These are phyloP conservation scores for Montipora sp. DNA, from an alignment of 64 coral and sea anemone genomes.

Conservation along the genomic window DNA sequence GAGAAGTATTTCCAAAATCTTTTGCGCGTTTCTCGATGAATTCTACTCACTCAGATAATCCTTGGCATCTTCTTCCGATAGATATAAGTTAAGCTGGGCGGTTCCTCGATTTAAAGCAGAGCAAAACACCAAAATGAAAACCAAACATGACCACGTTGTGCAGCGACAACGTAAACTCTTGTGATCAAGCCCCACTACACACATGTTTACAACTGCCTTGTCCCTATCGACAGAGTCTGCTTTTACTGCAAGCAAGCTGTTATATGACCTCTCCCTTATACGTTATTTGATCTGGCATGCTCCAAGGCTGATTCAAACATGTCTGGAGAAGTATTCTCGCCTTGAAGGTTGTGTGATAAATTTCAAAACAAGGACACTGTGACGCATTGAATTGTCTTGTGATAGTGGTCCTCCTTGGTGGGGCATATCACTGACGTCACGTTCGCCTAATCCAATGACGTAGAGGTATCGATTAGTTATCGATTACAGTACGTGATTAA, in stretches of 20 bases:
- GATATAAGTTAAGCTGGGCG: slow-evolving; percentile 25
- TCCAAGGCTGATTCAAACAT: slow-evolving; percentile 22
- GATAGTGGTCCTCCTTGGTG: slow-evolving; percentile 45
- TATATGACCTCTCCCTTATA: slow-evolving; percentile 18
- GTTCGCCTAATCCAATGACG: slow-evolving; percentile 4
- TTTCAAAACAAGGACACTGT: slow-evolving; percentile 36
- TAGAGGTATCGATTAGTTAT: slow-evolving; percentile 34
- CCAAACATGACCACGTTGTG: slow-evolving; percentile 44
- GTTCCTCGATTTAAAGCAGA: not conserved
- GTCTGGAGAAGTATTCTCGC: slow-evolving; percentile 7
- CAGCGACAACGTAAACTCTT: not conserved
- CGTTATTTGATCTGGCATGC: slow-evolving; percentile 25
- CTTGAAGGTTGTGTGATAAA: slow-evolving; percentile 4
- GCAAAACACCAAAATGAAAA: slow-evolving; percentile 35
- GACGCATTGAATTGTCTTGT: slow-evolving; percentile 39
- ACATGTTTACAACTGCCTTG: slow-evolving; percentile 12
- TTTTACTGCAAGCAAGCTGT: not conserved
- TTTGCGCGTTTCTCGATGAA: not conserved
- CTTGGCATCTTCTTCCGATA: slow-evolving; percentile 38
- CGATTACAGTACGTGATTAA: slow-evolving; percentile 23
- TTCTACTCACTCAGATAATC: slow-evolving; percentile 35
- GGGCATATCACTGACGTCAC: slow-evolving; percentile 38
- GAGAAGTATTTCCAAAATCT: slow-evolving; percentile 19
- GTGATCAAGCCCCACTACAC: not conserved
- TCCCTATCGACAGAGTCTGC: not conserved